Conservation (phyloP, 1,140 invertebrate genomes). For the Drosophila santomea region DNA sequence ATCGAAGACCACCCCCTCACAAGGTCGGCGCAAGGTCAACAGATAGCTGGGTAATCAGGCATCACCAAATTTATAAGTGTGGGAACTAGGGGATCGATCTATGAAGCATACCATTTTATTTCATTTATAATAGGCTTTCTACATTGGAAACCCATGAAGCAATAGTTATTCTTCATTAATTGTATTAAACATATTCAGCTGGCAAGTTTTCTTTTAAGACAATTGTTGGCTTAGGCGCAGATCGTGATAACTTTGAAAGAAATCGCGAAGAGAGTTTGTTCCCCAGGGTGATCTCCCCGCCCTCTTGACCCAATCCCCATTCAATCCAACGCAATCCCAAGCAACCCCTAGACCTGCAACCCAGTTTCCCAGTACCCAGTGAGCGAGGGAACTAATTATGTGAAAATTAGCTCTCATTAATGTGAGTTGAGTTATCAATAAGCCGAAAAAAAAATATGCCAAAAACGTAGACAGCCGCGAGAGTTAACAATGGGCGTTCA, state of each 20-base stretch:
- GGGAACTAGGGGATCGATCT: background rate
- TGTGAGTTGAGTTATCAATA: constrained; percentile 49
- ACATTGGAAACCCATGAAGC: too few species aligned
- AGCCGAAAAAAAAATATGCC: constrained; percentile 21
- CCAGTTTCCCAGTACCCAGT: constrained; percentile 27
- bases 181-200: background rate
- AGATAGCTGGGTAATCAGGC: background rate
- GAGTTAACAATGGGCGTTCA: constrained; percentile 68
- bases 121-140: too few species aligned
- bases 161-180: too few species aligned
- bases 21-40: constrained; percentile 10
- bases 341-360: too few species aligned
- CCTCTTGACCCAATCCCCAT: background rate
- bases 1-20: constrained; percentile 14
- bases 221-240: background rate
- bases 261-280: background rate
- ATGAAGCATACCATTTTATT: background rate
- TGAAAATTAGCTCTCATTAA: constrained; percentile 52
- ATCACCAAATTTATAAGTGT: background rate
- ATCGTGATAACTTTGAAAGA: background rate
- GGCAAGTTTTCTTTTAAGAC: background rate
- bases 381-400: constrained; percentile 30
- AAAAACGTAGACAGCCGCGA: constrained; percentile 33
- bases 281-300: background rate
- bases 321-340: background rate